Evolutionary conservation across 1,140 invertebrate genomes (phyloP).

Genomic region (Drosophila tani): DNA sequence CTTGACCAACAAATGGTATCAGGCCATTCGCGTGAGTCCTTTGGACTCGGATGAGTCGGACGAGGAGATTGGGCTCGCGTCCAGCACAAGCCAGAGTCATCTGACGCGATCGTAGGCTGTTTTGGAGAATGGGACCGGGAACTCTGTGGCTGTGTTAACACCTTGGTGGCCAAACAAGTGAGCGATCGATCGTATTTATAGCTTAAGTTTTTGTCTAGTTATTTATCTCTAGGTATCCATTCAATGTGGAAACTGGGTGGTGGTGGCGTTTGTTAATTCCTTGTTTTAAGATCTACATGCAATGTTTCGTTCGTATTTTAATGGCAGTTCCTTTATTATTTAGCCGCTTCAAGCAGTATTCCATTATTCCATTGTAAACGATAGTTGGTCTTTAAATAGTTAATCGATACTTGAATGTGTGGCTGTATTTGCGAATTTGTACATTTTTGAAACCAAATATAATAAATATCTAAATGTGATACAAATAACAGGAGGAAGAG

Average conservation of each 20-base stretch:
- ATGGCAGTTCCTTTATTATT: conserved; percentile 26
- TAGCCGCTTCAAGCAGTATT: conserved; percentile 63
- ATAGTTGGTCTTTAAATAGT: conserved; percentile 11
- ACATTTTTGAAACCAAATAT: conserved; percentile 54
- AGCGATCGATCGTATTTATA: conserved; percentile 24
- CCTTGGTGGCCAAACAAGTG: conserved; percentile 46
- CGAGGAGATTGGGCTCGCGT: conserved; percentile 73
- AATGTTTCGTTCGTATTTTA: conserved; percentile 4
- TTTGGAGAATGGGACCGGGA: conserved; percentile 4
- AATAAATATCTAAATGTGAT: conserved; percentile 55
- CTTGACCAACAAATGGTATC: conserved; percentile 98
- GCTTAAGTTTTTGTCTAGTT: conserved; percentile 8
- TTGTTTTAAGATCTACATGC: conserved; percentile 4
- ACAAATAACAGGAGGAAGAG: conserved; percentile 7
- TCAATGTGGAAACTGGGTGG: conserved; percentile 7
- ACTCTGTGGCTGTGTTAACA: conserved; percentile 28
- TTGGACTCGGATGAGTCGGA: conserved; percentile 88
- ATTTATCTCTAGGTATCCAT: conserved; percentile 9
- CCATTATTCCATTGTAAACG: conserved; percentile 40
- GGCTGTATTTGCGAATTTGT: conserved; percentile 52
- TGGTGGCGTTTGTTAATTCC: conserved; percentile 20
- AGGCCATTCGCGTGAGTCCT: conserved; percentile 94
- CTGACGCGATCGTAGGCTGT: conserved; percentile 65
- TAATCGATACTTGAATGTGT: conserved; percentile 23
- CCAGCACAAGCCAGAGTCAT: conserved; percentile 76